Conservation (phyloP, 2,113 vertebrate species). For the Gymnogyps californianus region DNA sequence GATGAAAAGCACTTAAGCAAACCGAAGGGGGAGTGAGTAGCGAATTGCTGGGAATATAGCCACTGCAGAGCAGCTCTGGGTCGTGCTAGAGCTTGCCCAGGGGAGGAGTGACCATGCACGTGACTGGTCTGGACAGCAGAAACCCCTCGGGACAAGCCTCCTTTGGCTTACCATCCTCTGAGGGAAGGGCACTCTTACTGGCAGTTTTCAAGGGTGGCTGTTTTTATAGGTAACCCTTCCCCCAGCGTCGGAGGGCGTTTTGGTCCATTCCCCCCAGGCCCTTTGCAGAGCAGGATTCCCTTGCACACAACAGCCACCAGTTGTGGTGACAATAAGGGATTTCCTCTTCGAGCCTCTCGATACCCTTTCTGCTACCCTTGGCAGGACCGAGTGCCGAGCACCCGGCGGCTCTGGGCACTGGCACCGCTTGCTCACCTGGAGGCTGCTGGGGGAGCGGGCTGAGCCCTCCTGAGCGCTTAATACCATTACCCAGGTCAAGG, state of each 20-base stretch:
- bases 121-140: too few relatives aligned
- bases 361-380: not conserved
- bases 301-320: not conserved
- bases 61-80: too few relatives aligned
- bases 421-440: not conserved
- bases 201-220: not conserved
- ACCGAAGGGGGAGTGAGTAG: not conserved
- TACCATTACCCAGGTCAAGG: not conserved
- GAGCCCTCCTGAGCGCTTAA: not conserved
- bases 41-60: too few relatives aligned
- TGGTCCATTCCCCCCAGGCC: not conserved
- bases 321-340: not conserved
- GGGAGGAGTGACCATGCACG: too few relatives aligned
- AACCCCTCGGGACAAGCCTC: too few relatives aligned
- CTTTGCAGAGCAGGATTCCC: not conserved
- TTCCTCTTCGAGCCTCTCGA: rapidly evolving
- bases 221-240: not conserved
- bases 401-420: rapidly evolving
- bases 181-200: not conserved
- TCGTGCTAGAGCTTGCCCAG: too few relatives aligned
- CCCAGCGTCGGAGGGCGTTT: not conserved
- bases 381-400: not conserved
- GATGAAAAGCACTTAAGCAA: not conserved
- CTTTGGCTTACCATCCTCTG: too few relatives aligned
- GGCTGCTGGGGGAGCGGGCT: not conserved